phyloP scores from a whole-genome alignment of 2,113 vertebrate species.

The Charadrius vociferus region DNA sequence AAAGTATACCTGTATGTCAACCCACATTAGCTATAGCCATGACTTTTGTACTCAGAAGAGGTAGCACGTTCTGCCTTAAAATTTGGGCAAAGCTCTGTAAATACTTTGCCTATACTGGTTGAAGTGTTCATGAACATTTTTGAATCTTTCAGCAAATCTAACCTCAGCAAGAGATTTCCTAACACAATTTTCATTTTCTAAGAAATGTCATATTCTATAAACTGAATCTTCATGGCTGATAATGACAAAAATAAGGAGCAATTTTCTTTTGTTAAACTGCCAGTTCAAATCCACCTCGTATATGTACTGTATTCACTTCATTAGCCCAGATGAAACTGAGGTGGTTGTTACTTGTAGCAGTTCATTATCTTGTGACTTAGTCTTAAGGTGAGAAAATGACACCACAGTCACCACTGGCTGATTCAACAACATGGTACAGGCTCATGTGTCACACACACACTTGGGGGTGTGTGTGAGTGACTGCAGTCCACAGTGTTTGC shows the following conservation, averaged over 20 bases:
- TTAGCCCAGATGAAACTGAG: not conserved
- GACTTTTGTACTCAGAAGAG: not conserved
- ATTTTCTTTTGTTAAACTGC: not conserved
- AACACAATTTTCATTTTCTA: not conserved
- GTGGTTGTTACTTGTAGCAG: not conserved
- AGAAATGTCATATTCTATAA: not conserved
- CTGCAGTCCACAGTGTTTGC: accelerated
- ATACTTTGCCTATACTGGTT: not conserved
- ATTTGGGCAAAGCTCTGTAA: not conserved
- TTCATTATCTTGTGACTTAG: not conserved
- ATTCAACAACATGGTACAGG: not conserved
- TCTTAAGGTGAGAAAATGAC: not conserved
- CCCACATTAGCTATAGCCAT: not conserved
- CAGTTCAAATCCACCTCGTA: not conserved
- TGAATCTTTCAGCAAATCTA: not conserved
- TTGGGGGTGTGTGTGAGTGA: too few species aligned
- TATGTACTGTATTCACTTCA: not conserved
- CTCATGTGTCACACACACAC: too few species aligned
- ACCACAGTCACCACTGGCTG: not conserved
- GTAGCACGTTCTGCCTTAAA: not conserved
- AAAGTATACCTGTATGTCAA: not conserved
- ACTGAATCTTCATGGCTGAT: not conserved
- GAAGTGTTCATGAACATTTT: not conserved
- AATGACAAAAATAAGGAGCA: not conserved
- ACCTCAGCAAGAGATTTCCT: not conserved